Evolutionary conservation across 2,113 vertebrate genomes (phyloP).

Genomic region (Podarcis raffonei): DNA sequence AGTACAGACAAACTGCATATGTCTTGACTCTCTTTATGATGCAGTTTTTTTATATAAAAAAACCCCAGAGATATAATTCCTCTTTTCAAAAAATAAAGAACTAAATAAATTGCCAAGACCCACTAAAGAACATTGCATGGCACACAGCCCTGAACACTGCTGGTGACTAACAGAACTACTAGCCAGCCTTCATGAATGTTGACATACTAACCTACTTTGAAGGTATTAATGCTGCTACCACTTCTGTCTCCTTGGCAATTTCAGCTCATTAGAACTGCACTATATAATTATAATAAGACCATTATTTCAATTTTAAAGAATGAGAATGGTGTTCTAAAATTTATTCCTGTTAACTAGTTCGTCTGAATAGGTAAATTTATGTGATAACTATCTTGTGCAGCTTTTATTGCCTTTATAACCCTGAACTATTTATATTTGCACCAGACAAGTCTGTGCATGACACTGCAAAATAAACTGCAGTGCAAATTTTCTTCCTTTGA

Average conservation of each 20-base stretch:
- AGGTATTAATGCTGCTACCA: slow-evolving; percentile 23
- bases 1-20: not conserved
- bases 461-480: not conserved
- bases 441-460: not conserved
- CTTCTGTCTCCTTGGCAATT: slow-evolving; percentile 21
- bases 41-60: not conserved
- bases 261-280: slow-evolving; percentile 12
- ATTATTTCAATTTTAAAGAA: not conserved
- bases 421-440: not conserved
- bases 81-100: not conserved
- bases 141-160: slow-evolving; percentile 13
- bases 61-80: not conserved
- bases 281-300: not conserved
- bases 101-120: not conserved
- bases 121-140: not conserved
- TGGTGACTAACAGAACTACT: slow-evolving; percentile 5
- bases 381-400: not conserved
- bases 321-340: not conserved
- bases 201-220: slow-evolving; percentile 52
- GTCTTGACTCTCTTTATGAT: not conserved
- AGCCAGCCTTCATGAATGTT: slow-evolving; percentile 10
- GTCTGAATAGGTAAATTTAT: not conserved
- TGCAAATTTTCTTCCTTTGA: not conserved
- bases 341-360: not conserved
- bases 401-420: not conserved